A percentile compares a stretch with the other conserved stretches of the same genome.
These are phyloP conservation scores for Peromyscus leucopus DNA, from an alignment of 2,113 vertebrate genomes.

Conservation along the genomic window DNA sequence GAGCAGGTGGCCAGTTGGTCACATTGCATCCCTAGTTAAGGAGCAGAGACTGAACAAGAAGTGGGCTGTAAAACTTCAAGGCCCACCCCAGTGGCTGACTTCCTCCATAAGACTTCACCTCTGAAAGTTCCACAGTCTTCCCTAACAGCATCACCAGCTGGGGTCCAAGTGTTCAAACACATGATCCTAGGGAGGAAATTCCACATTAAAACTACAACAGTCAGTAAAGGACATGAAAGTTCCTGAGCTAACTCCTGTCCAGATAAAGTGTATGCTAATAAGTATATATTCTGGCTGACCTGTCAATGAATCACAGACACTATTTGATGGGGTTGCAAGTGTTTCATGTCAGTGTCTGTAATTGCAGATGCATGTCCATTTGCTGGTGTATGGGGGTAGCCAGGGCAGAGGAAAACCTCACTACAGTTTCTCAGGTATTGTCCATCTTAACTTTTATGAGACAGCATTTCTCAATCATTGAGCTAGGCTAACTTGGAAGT, in stretches of 20 bases:
- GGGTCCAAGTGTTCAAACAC: not conserved
- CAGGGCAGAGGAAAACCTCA: not conserved
- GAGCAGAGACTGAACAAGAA: not conserved
- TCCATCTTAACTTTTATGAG: not conserved
- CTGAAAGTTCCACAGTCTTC: not conserved
- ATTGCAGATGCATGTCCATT: not conserved
- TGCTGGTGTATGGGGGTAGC: not conserved
- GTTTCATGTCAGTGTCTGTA: not conserved
- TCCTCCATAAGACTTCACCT: not conserved
- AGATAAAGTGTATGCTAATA: not conserved
- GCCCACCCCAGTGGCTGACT: too few species aligned
- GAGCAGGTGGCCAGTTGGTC: not conserved
- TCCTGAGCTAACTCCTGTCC: not conserved
- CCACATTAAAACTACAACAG: not conserved
- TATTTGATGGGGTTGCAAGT: not conserved
- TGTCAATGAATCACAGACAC: not conserved
- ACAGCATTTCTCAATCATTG: not conserved
- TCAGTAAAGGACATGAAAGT: not conserved
- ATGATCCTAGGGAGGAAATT: not conserved
- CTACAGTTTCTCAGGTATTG: accelerated
- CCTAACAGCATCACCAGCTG: not conserved
- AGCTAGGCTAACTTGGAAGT: not conserved
- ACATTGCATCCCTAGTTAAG: not conserved
- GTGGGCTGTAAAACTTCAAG: not conserved
- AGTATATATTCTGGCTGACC: not conserved